These are phyloP conservation scores for Lepeophtheirus nordmannii DNA, from an alignment of 2,888 invertebrate genomes.

Conservation along the genomic window DNA sequence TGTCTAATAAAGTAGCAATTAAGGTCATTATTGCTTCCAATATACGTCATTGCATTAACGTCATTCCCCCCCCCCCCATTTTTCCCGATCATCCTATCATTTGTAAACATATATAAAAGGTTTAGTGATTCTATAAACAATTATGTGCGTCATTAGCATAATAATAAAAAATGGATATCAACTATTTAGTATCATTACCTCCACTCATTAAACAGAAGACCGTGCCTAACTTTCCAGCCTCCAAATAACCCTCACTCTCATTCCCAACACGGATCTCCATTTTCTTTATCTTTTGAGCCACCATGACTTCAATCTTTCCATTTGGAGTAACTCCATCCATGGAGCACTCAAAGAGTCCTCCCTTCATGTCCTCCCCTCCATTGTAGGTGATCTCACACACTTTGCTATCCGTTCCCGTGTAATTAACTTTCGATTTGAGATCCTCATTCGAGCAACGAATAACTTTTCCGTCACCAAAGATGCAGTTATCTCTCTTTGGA, in stretches of 20 bases:
- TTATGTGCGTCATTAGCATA: too few species aligned
- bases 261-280: slow-evolving; percentile 5
- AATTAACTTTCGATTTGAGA: not conserved
- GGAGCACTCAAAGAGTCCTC: not conserved
- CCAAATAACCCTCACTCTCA: slow-evolving; percentile 4
- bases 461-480: not conserved
- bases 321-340: not conserved
- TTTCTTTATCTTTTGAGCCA: not conserved
- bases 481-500: not conserved
- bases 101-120: too few species aligned
- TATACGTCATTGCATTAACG: too few species aligned
- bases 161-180: too few species aligned
- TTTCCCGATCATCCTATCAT: too few species aligned
- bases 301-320: not conserved
- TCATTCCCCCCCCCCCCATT: too few species aligned
- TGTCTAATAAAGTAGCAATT: too few species aligned
- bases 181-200: not conserved
- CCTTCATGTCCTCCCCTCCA: not conserved
- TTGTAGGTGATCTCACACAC: not conserved
- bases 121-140: too few species aligned
- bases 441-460: not conserved
- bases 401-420: not conserved
- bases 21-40: too few species aligned
- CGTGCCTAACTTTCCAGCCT: not conserved
- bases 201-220: not conserved